phyloP scores from a whole-genome alignment of 2,113 vertebrate species.

The Capra hircus region DNA sequence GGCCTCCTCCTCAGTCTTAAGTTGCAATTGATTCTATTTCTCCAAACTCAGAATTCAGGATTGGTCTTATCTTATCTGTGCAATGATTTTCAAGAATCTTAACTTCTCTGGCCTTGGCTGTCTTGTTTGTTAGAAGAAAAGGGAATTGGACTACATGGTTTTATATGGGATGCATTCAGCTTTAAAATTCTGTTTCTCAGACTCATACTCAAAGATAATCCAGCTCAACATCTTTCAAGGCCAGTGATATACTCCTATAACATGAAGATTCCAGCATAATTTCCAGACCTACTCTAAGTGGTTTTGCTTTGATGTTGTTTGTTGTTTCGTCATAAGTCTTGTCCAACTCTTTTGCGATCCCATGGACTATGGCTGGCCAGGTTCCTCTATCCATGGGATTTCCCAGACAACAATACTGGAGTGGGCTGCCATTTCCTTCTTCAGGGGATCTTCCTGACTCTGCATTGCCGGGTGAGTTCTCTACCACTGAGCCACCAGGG shows the following conservation, averaged over 20 bases:
- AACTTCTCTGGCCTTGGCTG: conserved; percentile 18
- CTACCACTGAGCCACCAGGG: background rate
- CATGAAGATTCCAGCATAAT: background rate
- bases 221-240: background rate
- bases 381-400: background rate
- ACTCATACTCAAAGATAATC: background rate
- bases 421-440: background rate
- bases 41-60: background rate
- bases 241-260: background rate
- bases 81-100: conserved; percentile 29
- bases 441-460: background rate
- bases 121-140: background rate
- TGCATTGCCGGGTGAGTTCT: background rate
- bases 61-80: background rate
- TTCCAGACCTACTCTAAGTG: background rate
- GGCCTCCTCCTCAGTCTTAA: background rate
- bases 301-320: background rate
- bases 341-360: background rate
- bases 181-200: conserved; percentile 13
- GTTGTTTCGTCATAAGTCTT: background rate
- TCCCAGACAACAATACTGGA: background rate
- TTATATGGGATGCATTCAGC: background rate
- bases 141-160: background rate
- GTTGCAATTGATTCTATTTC: background rate
- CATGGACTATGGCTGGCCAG: background rate